Evolutionary conservation across 2,113 vertebrate species (phyloP), one percentile per base, ranked within the genome.

Genomic region (Oncorhynchus clarkii): DNA sequence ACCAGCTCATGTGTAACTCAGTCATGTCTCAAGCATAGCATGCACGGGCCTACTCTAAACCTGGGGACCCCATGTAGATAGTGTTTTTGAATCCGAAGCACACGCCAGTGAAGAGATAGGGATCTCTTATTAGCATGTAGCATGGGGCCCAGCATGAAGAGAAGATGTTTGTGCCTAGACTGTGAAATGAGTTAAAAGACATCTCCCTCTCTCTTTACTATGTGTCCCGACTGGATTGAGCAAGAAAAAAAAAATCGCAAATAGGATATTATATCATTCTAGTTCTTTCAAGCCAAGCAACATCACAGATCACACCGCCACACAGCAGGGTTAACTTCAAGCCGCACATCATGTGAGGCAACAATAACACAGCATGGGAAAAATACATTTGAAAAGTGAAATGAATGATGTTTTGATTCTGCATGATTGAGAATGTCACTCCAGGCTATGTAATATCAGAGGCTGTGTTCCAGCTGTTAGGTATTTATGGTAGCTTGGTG

Each of bases 51-150:
- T 45, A 45, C 39, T 45, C 39, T 45, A 45, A 45, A 77, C 48
- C 0, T 20, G 29, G 81, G 73, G 75, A 78, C 70, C 6, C 39
- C 62, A 27, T 29, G 49, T 54, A 76, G 74, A 76, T 27, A 78
- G 73, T 73, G 69, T 54, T 84, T 85, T 83, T 85, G 81, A 89
- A 90, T 86, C 68, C 86, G 87, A 88, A 75, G 70, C 85, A 86
- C 80, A 81, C 81, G 70, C 71, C 71, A 27, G 82, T 67, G 77
- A 57, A 79, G 45, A 87, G 88, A 89, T 82, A 82, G 73, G 6
- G 73, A 89, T 87, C 83, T 87, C 70, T 70, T 77, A 87, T 81
- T 85, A 85, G 82, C 85, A 83, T 39, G 75, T 79, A 78, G 76
- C 80, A 70, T 11, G 22, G 62, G 54, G 73, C 73, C 70, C 11